Base-by-base conservation (phyloP, 2,797 vertebrate genomes). In the Gorsachius magnificus region DNA sequence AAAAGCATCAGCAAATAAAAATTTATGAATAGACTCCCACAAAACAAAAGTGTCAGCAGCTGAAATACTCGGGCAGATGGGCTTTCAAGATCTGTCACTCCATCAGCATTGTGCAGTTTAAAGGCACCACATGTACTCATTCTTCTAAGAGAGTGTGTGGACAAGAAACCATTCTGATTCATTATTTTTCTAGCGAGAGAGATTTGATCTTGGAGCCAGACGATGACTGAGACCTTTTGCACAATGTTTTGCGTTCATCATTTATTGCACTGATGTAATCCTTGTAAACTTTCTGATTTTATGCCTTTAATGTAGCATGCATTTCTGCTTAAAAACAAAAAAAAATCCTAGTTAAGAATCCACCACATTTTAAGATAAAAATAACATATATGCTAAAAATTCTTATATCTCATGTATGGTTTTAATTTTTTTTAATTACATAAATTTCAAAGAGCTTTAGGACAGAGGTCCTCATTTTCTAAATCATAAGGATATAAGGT, bases 51-150 rank as follows among this genome's bases (percentile, higher is more conserved):
- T 71, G 83, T 83, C 86, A 92, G 78, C 56, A 95, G 78, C 90
- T 92, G 90, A 93, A 96, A 95, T 95, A 61, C 89, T 70, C 35
- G 83, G 83, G 90, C 51, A 95, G 91, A 92, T 83, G 90, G 94
- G 74, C 75, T 96, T 96, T 92, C 81, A 95, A 95, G 91, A 90
- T 96, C 93, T 95, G 88, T 95, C 92, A 87, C 53, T 95, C 53
- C 56, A 92, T 17, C 66, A 74, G 38, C 75, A 93, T 92, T 96
- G 95, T 94, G 25, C 45, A 74, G 60, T 93, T 95, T 95, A 95
- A 97, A 96, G 81, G 83, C 88, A 90, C 88, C 43, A 58, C 85
- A 80, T 93, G 90, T 41, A 70, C 63, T 60, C 64, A 19, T 45
- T 56, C 65, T 95, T 95, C 64, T 93, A 83, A 84, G 84, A 31